Base-by-base conservation (phyloP, 2,113 vertebrate genomes). In the Mastomys natalensis region DNA sequence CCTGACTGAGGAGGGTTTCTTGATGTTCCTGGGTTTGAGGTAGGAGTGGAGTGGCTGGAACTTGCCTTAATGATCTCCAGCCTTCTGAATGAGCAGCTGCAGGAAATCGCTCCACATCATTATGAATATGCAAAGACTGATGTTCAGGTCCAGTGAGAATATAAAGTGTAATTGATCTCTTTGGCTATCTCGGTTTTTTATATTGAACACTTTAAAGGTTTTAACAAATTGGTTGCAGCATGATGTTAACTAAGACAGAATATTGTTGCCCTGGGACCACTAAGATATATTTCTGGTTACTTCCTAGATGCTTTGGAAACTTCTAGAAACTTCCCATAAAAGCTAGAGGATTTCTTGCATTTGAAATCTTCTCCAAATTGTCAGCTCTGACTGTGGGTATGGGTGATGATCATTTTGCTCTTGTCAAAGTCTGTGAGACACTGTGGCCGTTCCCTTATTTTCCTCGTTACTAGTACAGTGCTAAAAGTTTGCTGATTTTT, bases 61-160 rank as follows among this genome's bases (percentile, higher is more conserved):
- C 96, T 94, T 87, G 89, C 95, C 97, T 96, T 98, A 98, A 98
- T 96, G 97, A 97, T 98, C 98, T 98, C 95, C 68, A 80, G 95
- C 97, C 8, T 73, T 89, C 70, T 64, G 29, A 95, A 96, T 70
- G 73, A 99, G 98, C 98, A 99, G 98, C 99, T 99, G 99, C 97
- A 73, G 78, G 51, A 87, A 97, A 96, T 97, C 98, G 88, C 94
- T 94, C 58, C 89, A 93, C 97, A 97, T 98, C 77, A 89, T 97
- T 98, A 98, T 96, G 97, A 98, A 98, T 98, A 97, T 98, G 97
- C 97, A 90, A 97, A 98, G 98, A 98, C 98, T 90, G 91, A 51
- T 45, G 89, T 98, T 98, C 97, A 97, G 97, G 91, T 40, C 90
- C 97, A 96, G 98, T 98, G 64, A 98, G 99, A 99, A 43, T 43